These are phyloP conservation scores for Heterodera filipjevi DNA, from an alignment of 2,888 invertebrate species.

Conservation along the genomic window DNA sequence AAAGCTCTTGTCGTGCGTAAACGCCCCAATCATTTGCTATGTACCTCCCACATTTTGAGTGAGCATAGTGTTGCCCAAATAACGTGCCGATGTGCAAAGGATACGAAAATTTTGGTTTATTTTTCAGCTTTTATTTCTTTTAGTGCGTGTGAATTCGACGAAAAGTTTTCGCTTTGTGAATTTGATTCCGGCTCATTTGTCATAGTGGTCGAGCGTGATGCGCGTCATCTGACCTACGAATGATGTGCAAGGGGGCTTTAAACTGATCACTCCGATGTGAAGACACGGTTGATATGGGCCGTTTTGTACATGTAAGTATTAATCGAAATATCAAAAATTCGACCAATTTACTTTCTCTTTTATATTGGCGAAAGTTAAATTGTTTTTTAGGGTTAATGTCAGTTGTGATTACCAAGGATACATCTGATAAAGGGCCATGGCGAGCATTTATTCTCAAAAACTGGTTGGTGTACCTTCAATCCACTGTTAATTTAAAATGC, in stretches of 20 bases:
- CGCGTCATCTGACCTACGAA: background rate
- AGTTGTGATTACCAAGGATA: background rate
- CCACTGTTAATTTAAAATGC: too few relatives aligned
- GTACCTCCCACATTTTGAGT: background rate
- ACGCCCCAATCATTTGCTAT: background rate
- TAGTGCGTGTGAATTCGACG: background rate
- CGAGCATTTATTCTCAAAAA: background rate
- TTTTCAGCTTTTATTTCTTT: too few relatives aligned
- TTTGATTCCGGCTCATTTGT: background rate
- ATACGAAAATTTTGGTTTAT: background rate
- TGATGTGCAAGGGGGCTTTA: background rate
- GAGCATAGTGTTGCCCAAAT: background rate
- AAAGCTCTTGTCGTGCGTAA: background rate
- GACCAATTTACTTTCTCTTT: too few relatives aligned
- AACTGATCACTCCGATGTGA: background rate
- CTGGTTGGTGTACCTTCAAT: background rate
- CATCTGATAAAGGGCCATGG: background rate
- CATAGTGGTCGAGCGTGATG: background rate
- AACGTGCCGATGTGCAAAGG: background rate
- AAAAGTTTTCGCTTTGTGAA: background rate
- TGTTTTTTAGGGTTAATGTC: background rate
- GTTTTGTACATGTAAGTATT: background rate
- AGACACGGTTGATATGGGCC: background rate
- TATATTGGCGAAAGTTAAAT: too few relatives aligned
- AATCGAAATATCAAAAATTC: too few relatives aligned